phyloP scores from a whole-genome alignment of 2,888 invertebrate species.

The Thalpophila matura region DNA sequence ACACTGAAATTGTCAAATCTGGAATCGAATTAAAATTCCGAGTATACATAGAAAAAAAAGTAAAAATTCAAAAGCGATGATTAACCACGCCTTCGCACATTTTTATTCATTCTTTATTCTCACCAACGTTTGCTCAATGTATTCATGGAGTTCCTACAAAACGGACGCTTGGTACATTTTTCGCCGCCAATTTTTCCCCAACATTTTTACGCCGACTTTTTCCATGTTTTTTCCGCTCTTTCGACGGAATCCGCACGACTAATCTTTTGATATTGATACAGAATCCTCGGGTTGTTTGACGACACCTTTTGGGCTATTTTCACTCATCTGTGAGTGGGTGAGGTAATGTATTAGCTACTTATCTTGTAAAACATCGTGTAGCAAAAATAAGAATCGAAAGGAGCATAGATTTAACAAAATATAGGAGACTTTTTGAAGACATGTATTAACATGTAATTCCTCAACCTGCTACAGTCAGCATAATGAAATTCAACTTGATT shows the following conservation, averaged over 20 bases:
- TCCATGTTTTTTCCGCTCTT: conserved; percentile 76
- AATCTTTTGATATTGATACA: conserved; percentile 87
- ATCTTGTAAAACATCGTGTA: conserved; percentile 9
- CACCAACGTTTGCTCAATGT: conserved; percentile 81
- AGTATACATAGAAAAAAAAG: conserved; percentile 39
- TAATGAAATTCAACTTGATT: too few species aligned
- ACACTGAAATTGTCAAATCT: too few species aligned
- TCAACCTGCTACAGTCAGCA: too few species aligned
- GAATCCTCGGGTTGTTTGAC: conserved; percentile 50
- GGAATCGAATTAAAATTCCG: too few species aligned
- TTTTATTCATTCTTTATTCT: conserved; percentile 87
- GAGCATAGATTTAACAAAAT: background rate
- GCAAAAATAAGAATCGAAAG: background rate
- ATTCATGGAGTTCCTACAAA: conserved; percentile 77
- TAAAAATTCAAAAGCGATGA: conserved; percentile 81
- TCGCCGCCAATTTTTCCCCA: conserved; percentile 64
- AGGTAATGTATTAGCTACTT: conserved; percentile 44
- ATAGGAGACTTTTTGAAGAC: background rate
- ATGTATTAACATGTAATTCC: too few species aligned
- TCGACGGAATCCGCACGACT: conserved; percentile 77
- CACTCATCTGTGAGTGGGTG: conserved; percentile 5
- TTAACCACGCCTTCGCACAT: conserved; percentile 76
- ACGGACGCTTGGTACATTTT: conserved; percentile 26
- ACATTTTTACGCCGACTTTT: conserved; percentile 66
- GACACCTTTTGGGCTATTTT: conserved; percentile 55